Evolutionary conservation across 2,113 vertebrate genomes (phyloP), one percentile per base, ranked within the genome.

Genomic region (Triplophysa tibetana): DNA sequence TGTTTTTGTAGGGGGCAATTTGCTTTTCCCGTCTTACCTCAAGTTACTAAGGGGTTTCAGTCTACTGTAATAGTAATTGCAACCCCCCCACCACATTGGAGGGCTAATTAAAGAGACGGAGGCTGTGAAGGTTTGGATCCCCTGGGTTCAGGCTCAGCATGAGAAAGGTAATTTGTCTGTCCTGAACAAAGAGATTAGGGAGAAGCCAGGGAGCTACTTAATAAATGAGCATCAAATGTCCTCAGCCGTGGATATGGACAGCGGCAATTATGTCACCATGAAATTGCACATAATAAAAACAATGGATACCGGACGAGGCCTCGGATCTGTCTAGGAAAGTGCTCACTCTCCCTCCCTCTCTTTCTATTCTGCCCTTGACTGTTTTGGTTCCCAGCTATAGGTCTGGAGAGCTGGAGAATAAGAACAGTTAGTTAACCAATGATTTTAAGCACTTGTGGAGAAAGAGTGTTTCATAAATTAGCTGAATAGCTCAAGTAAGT

Each of bases 121-220:
- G 92, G 93, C 94, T 92, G 93, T 93, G 94, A 95, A 89, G 95
- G 92, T 96, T 81, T 94, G 94, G 93, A 94, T 98, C 96, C 95
- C 96, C 91, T 92, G 96, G 96, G 96, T 93, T 89, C 89, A 88
- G 93, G 94, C 94, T 93, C 95, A 88, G 94, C 95, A 93, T 94
- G 95, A 96, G 95, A 94, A 96, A 96, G 93, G 96, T 96, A 97
- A 98, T 98, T 98, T 98, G 97, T 97, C 95, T 96, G 95, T 95
- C 95, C 95, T 95, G 95, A 97, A 97, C 95, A 96, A 98, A 98
- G 95, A 93, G 92, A 96, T 97, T 95, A 94, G 85, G 93, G 92
- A 93, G 93, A 94, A 94, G 94, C 95, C 90, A 94, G 93, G 88
- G 89, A 95, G 94, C 93, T 94, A 96, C 94, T 94, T 96, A 96